phyloP scores from a whole-genome alignment of 2,888 invertebrate genomes.

The Neocrepidodera transversa region DNA sequence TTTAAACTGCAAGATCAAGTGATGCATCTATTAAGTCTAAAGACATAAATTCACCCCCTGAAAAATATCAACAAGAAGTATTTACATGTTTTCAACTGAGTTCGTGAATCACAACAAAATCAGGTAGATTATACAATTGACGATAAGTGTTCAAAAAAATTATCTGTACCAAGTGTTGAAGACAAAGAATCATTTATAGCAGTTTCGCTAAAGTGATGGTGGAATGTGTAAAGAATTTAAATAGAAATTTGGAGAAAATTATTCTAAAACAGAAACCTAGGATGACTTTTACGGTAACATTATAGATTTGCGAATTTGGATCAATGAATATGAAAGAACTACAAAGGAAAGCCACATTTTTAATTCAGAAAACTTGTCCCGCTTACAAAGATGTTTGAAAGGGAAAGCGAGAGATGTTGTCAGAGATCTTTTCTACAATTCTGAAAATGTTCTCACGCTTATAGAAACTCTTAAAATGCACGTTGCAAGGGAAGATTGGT shows the following conservation, averaged over 20 bases:
- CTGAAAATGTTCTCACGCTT: neutral
- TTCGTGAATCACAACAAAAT: too few relatives aligned
- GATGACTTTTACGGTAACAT: conserved; percentile 1
- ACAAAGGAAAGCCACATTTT: neutral
- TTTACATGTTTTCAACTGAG: too few relatives aligned
- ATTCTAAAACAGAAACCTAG: conserved; percentile 2
- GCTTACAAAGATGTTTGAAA: conserved; percentile 8
- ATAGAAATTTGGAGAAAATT: conserved; percentile 2
- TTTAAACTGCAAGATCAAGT: too few relatives aligned
- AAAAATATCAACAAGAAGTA: too few relatives aligned
- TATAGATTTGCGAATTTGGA: conserved; percentile 4
- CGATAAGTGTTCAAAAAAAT: too few relatives aligned
- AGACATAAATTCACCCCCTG: too few relatives aligned
- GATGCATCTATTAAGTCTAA: too few relatives aligned
- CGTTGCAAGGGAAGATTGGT: neutral
- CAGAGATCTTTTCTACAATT: neutral
- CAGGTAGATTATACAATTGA: too few relatives aligned
- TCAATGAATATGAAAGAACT: conserved; percentile 13
- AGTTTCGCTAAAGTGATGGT: neutral
- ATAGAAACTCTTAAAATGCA: neutral
- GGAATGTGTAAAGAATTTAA: neutral
- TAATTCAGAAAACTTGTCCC: conserved; percentile 2
- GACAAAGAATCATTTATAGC: too few relatives aligned
- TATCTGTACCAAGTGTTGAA: too few relatives aligned
- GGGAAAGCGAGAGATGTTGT: neutral